Evolutionary conservation across 2,888 invertebrate species (phyloP).

Genomic region (Leptogaster cylindrica): DNA sequence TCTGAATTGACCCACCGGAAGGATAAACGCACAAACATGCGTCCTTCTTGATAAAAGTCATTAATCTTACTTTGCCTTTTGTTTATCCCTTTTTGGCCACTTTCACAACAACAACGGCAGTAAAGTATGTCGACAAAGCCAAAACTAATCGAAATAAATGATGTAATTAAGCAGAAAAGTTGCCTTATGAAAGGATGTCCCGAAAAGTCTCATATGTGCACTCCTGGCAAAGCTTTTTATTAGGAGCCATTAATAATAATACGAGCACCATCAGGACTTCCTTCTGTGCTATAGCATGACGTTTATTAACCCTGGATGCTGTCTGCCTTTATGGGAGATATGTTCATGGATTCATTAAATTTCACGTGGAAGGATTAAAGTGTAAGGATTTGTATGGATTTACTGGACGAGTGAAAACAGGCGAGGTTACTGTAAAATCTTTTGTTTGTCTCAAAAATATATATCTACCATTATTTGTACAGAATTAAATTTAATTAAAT

Average conservation of each 20-base stretch:
- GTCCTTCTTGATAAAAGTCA: conserved; percentile 37
- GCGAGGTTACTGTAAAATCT: too few species aligned
- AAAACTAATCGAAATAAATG: conserved; percentile 39
- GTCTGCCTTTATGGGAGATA: neutral
- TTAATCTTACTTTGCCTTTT: conserved; percentile 35
- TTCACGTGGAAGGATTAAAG: conserved; percentile 31
- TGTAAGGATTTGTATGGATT: conserved; percentile 7
- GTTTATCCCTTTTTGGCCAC: conserved; percentile 33
- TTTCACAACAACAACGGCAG: conserved; percentile 25
- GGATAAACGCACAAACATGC: conserved; percentile 2
- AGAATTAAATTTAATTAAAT: too few species aligned
- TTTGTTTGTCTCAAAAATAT: too few species aligned
- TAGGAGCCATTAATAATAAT: conserved; percentile 37
- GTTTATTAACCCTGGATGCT: conserved; percentile 25
- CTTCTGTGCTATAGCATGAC: conserved; percentile 28
- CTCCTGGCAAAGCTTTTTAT: conserved; percentile 33
- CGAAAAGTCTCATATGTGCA: conserved; percentile 32
- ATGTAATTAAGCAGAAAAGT: conserved; percentile 40
- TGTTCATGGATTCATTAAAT: conserved; percentile 28
- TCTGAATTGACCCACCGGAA: conserved; percentile 27
- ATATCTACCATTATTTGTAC: too few species aligned
- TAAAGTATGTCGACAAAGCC: conserved; percentile 35
- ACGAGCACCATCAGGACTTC: conserved; percentile 1
- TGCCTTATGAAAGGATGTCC: conserved; percentile 37
- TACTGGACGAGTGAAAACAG: neutral